These are phyloP conservation scores for Sminthurinus aureus DNA, from an alignment of 2,888 invertebrate genomes.

Conservation along the genomic window DNA sequence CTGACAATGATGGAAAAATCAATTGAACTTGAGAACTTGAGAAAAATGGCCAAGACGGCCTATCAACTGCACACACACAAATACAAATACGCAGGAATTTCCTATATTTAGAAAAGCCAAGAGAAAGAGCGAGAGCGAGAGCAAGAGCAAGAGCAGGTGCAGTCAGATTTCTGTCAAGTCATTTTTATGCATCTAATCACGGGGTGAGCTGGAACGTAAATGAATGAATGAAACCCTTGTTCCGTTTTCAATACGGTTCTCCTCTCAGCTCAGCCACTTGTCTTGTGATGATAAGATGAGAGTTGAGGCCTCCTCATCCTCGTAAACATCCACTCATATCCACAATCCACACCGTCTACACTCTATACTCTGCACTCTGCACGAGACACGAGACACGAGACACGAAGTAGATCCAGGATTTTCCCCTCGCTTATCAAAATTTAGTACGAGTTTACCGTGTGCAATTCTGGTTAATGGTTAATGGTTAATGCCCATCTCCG, in stretches of 20 bases:
- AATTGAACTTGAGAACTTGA: conserved; percentile 39
- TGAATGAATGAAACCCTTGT: background rate
- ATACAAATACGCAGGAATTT: background rate
- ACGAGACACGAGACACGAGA: too few species aligned
- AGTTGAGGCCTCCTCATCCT: too few species aligned
- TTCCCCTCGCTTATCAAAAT: background rate
- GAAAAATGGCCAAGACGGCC: background rate
- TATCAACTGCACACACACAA: background rate
- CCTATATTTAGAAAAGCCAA: background rate
- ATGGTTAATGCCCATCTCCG: background rate
- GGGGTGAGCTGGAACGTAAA: background rate
- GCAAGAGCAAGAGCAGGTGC: conserved; percentile 10
- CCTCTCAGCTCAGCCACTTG: too few species aligned
- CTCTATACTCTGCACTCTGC: too few species aligned
- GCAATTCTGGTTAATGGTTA: background rate
- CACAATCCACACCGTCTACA: too few species aligned
- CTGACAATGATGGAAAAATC: conserved; percentile 34
- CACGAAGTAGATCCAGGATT: too few species aligned
- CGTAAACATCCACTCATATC: too few species aligned
- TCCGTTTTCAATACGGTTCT: background rate
- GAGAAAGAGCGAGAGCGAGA: background rate
- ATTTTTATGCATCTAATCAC: conserved; percentile 26
- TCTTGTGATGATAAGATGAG: too few species aligned
- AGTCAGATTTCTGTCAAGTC: conserved; percentile 35
- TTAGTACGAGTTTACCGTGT: background rate